Evolutionary conservation across 1,140 invertebrate genomes (phyloP), one percentile per base, ranked within the genome.

Genomic region (Drosophila pandora): DNA sequence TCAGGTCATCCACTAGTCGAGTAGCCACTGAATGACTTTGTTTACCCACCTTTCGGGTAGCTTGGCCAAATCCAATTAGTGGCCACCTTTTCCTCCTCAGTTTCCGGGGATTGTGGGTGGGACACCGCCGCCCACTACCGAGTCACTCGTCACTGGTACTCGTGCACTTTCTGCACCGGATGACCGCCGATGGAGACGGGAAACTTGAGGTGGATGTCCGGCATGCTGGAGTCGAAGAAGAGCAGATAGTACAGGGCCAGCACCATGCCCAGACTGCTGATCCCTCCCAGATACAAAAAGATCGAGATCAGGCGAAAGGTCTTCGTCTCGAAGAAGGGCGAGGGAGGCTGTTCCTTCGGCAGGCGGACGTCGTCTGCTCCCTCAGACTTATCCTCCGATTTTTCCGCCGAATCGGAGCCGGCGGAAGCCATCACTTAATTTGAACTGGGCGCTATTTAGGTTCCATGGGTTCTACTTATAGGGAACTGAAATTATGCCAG

Each of bases 161-260:
- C 79, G 53, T 91, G 90, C 39, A 91, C 79, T 13, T 91, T 91
- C 57, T 91, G 90, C 52, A 90, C 82, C 21, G 87, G 90, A 12
- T 85, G 76, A 1, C 87, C 90, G 13, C 90, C 90, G 37, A 91
- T 85, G 2, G 90, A 90, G 50, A 91, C 76, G 12, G 90, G 90
- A 47, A 91, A 91, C 64, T 82, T 85, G 22, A 89, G 56, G 68
- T 91, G 87, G 23, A 91, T 91, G 39, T 90, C 90, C 45, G 90
- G 90, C 90, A 91, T 91, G 50, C 73, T 52, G 28, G 90, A 91
- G 56, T 91, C 90, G 12, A 91, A 91, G 60, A 91, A 91, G 6
- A 91, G 41, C 0, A 91, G 65, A 43, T 77, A 91, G 52, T 91
- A 91, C 1, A 91, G 43, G 9, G 90, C 89, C 49, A 91, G 30